These are phyloP conservation scores for Agrotis exclamationis DNA, from an alignment of 2,888 invertebrate genomes.

Conservation along the genomic window DNA sequence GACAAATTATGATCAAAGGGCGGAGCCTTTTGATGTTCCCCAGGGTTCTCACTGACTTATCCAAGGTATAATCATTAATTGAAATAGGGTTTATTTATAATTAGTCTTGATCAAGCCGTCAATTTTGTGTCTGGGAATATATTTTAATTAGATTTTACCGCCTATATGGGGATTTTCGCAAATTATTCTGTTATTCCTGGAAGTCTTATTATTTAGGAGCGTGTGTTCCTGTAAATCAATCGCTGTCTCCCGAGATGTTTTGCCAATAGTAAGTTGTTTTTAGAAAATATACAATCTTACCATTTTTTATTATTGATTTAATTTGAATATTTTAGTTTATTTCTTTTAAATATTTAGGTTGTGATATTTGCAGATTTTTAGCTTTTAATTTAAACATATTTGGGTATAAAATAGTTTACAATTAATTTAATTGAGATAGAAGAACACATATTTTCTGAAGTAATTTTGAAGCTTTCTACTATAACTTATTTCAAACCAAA, in stretches of 20 bases:
- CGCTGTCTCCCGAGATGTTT: background rate
- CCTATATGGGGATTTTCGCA: background rate
- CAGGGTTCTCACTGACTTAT: conserved; percentile 21
- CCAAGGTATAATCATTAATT: conserved; percentile 36
- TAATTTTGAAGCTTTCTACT: background rate
- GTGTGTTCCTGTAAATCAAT: background rate
- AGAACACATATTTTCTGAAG: background rate
- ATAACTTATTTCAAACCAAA: background rate
- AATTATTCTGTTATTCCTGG: background rate
- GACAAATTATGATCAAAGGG: conserved; percentile 51
- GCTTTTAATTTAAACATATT: too few species aligned
- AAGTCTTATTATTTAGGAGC: background rate
- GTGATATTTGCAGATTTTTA: too few species aligned
- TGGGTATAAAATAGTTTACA: too few species aligned
- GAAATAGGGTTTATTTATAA: conserved; percentile 26
- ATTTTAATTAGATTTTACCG: conserved; percentile 17
- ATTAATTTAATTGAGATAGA: too few species aligned
- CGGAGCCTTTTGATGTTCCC: conserved; percentile 37
- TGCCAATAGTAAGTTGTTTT: too few species aligned
- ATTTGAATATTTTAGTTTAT: too few species aligned
- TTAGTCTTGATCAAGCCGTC: conserved; percentile 35
- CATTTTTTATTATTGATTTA: too few species aligned
- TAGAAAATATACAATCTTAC: too few species aligned
- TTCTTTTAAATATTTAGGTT: too few species aligned
- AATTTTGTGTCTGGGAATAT: conserved; percentile 7